Evolutionary conservation across 2,113 vertebrate genomes (phyloP).

Genomic region (Asarcornis scutulata): DNA sequence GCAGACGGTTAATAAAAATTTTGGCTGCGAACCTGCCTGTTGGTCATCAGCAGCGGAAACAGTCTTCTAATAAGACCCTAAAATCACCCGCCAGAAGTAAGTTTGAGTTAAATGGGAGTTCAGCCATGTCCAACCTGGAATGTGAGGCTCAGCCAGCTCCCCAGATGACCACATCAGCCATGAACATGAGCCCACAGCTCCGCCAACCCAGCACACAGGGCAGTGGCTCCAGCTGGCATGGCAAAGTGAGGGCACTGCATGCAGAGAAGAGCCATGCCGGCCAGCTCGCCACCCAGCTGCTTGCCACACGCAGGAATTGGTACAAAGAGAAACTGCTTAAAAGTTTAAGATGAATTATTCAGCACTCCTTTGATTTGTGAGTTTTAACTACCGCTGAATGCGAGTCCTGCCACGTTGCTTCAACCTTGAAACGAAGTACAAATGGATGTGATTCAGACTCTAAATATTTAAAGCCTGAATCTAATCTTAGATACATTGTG

Average conservation of each 20-base stretch:
- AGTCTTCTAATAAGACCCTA: background rate
- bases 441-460: conserved; percentile 33
- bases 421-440: conserved; percentile 51
- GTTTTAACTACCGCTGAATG: conserved; percentile 7
- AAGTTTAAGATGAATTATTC: conserved; percentile 43
- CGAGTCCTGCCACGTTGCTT: conserved; percentile 26
- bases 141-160: fast-evolving
- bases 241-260: fast-evolving
- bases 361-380: conserved; percentile 1
- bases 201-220: fast-evolving
- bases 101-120: background rate
- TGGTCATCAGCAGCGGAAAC: background rate
- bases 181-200: background rate
- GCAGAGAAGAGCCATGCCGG: background rate
- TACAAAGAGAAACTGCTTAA: background rate
- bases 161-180: background rate
- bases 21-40: background rate
- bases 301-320: background rate
- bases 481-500: conserved; percentile 55
- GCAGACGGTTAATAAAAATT: background rate
- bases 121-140: background rate
- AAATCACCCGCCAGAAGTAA: background rate
- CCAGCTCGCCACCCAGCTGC: background rate
- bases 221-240: background rate
- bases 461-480: conserved; percentile 66